Percentiles rank a stretch among this genome's conserved stretches.
Conservation (phyloP, 2,888 invertebrate species). For the Odontomyia ornata region DNA sequence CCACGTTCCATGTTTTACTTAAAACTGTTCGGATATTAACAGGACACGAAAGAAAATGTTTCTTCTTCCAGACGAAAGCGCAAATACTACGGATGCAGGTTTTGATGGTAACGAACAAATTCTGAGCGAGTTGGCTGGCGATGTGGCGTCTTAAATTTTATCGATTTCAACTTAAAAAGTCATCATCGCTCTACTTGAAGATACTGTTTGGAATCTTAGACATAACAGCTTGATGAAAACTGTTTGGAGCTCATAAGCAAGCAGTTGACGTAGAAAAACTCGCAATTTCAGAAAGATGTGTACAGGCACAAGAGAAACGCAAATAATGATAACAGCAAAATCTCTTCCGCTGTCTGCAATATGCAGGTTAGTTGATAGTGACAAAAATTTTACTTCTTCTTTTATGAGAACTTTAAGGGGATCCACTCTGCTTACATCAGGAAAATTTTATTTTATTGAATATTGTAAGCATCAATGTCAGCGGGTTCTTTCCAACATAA, state of each 20-base stretch:
- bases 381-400: neutral
- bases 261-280: neutral
- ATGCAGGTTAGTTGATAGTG: neutral
- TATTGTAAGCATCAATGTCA: too few species aligned
- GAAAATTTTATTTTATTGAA: too few species aligned
- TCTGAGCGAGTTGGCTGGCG: neutral
- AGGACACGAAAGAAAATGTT: neutral
- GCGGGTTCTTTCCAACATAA: too few species aligned
- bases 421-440: too few species aligned
- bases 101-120: neutral
- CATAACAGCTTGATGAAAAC: conserved; percentile 23
- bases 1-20: conserved; percentile 6
- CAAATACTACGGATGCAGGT: neutral
- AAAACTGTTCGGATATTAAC: conserved; percentile 16
- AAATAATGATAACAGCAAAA: conserved; percentile 12
- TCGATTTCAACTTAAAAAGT: conserved; percentile 42
- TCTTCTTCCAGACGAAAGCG: neutral
- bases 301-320: neutral
- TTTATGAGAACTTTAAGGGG: too few species aligned
- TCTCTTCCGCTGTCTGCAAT: conserved; percentile 10
- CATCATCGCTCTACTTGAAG: conserved; percentile 31
- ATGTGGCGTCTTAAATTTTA: conserved; percentile 4
- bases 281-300: neutral
- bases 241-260: conserved; percentile 24
- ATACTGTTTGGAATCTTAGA: conserved; percentile 3